Conservation (phyloP, 2,113 vertebrate genomes). For the Podilymbus podiceps region DNA sequence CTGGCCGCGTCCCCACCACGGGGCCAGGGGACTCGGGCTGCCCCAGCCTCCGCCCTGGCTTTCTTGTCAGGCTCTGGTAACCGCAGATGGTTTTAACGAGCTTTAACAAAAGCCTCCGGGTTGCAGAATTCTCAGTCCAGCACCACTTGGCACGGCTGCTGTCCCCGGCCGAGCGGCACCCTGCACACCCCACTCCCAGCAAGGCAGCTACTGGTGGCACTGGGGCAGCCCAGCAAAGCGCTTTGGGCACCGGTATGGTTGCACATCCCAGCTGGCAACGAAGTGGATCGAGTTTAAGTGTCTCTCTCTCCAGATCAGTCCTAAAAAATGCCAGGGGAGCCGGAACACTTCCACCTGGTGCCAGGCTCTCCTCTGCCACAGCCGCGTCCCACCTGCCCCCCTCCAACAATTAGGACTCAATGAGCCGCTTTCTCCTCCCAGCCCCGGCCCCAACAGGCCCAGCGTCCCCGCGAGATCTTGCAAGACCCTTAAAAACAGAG, state of each 20-base stretch:
- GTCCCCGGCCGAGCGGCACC: rapidly evolving
- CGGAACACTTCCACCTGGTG: neutral
- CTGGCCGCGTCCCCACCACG: neutral
- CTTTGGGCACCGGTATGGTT: neutral
- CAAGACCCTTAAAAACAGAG: neutral
- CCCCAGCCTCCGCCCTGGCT: neutral
- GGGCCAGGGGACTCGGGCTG: neutral
- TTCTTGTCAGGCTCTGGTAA: neutral
- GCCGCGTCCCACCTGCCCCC: neutral
- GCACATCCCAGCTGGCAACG: rapidly evolving
- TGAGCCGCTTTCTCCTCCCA: neutral
- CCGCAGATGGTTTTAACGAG: constrained; percentile 6
- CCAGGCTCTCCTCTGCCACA: neutral
- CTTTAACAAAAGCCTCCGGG: neutral
- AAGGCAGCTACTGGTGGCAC: neutral
- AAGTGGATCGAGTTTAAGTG: rapidly evolving
- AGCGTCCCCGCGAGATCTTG: neutral
- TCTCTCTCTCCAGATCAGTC: neutral
- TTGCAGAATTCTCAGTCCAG: neutral
- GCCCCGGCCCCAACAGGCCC: neutral
- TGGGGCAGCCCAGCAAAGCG: rapidly evolving
- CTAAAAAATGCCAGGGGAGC: neutral
- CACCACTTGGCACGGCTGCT: rapidly evolving
- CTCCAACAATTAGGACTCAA: neutral
- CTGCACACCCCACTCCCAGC: neutral